A percentile compares a stretch with the other conserved stretches of the same genome.
Conservation (phyloP, 35 echinoderm and acorn worm genomes). For the Ophioderma brevispina region DNA sequence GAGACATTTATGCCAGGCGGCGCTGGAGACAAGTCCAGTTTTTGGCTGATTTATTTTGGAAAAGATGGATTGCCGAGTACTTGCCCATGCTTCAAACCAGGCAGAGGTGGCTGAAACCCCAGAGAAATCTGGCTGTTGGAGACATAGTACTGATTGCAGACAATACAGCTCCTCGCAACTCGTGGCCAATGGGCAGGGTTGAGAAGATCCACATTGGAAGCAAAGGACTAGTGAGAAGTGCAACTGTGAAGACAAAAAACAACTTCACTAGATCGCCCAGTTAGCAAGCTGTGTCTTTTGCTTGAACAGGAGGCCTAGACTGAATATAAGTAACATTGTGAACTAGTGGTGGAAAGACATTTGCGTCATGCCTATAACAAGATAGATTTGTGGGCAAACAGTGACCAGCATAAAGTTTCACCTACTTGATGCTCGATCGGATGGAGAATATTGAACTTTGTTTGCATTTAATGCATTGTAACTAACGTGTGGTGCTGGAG, state of each 20-base stretch:
- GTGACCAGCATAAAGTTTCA: too few species aligned
- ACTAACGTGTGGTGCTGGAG: too few species aligned
- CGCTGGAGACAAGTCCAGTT: slow-evolving; percentile 68
- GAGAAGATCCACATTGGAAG: slow-evolving; percentile 2
- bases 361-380: too few species aligned
- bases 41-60: slow-evolving; percentile 45
- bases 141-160: slow-evolving; percentile 58
- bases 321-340: too few species aligned
- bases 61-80: slow-evolving; percentile 39
- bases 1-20: slow-evolving; percentile 15
- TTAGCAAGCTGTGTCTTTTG: slow-evolving; percentile 15
- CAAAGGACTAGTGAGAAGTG: too few species aligned
- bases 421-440: too few species aligned
- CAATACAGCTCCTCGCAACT: slow-evolving; percentile 21
- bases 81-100: slow-evolving; percentile 39
- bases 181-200: slow-evolving; percentile 13
- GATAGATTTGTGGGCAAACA: too few species aligned
- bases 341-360: too few species aligned
- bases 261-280: background rate
- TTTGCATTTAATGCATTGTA: too few species aligned
- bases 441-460: too few species aligned
- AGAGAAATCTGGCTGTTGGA: slow-evolving; percentile 23
- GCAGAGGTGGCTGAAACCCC: slow-evolving; percentile 18
- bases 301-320: background rate
- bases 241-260: background rate